These are phyloP conservation scores for Temnothorax curvispinosus DNA, from an alignment of 1,140 invertebrate genomes.

Conservation along the genomic window DNA sequence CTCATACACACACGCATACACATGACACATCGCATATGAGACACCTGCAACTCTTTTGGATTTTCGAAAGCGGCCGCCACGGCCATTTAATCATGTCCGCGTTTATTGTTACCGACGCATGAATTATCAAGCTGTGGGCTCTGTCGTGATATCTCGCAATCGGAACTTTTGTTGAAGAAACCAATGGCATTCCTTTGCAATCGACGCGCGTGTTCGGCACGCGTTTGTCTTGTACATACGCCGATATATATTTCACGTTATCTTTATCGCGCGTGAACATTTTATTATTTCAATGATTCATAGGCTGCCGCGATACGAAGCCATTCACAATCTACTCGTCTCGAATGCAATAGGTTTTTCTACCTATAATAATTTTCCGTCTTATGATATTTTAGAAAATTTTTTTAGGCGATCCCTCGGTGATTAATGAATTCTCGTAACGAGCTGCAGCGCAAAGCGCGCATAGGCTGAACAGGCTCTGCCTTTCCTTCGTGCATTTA, in stretches of 20 bases:
- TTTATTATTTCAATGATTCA: background rate
- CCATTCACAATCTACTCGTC: no score
- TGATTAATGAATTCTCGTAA: constrained; percentile 10
- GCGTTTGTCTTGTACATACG: background rate
- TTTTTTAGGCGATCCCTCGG: background rate
- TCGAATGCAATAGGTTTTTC: background rate
- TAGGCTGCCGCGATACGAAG: background rate
- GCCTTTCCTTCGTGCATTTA: constrained; percentile 20
- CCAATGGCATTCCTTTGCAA: background rate
- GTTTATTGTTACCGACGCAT: background rate
- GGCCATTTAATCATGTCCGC: background rate
- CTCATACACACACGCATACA: background rate
- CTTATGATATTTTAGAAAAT: background rate
- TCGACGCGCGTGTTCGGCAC: background rate
- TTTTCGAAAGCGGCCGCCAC: constrained; percentile 19
- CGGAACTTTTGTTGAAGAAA: background rate
- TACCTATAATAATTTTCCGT: background rate
- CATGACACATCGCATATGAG: background rate
- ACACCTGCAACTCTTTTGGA: background rate
- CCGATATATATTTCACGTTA: background rate
- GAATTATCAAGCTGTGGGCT: background rate
- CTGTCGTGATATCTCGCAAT: background rate
- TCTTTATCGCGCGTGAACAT: background rate
- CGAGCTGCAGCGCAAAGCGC: background rate
- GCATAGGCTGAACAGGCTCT: background rate